Evolutionary conservation across 2,113 vertebrate species (phyloP).

Genomic region (Lycocorax pyrrhopterus): DNA sequence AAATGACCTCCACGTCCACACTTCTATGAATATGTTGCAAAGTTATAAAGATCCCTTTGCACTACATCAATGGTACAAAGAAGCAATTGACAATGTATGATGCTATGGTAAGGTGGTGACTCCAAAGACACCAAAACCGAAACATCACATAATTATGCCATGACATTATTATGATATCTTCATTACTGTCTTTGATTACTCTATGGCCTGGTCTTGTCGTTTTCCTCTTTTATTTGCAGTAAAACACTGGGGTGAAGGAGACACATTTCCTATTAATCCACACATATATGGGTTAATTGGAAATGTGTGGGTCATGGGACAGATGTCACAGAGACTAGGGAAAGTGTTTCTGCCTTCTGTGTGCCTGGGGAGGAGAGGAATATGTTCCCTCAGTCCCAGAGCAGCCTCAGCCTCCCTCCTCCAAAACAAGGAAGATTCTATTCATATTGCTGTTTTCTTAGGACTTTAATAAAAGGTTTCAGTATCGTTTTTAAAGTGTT

Average conservation of each 20-base stretch:
- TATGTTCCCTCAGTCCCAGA: background rate
- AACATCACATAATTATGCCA: background rate
- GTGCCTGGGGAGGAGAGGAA: background rate
- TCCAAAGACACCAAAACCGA: background rate
- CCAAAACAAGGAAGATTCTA: background rate
- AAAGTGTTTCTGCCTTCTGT: background rate
- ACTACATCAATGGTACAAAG: background rate
- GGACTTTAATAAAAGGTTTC: background rate
- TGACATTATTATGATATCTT: background rate
- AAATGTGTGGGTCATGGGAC: background rate
- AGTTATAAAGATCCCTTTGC: background rate
- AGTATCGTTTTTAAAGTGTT: background rate
- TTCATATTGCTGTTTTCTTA: background rate
- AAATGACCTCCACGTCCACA: background rate
- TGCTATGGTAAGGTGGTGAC: background rate
- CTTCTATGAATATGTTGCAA: background rate
- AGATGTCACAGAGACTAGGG: background rate
- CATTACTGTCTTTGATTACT: background rate
- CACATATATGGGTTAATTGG: background rate
- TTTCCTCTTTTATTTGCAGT: background rate
- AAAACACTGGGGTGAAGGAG: background rate
- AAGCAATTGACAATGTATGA: background rate
- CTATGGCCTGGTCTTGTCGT: background rate
- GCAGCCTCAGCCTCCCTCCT: background rate
- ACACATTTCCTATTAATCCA: background rate